Evolutionary conservation across 2,797 vertebrate species (phyloP), one percentile per base, ranked within the genome.

Genomic region (Sebastes taczanowskii): DNA sequence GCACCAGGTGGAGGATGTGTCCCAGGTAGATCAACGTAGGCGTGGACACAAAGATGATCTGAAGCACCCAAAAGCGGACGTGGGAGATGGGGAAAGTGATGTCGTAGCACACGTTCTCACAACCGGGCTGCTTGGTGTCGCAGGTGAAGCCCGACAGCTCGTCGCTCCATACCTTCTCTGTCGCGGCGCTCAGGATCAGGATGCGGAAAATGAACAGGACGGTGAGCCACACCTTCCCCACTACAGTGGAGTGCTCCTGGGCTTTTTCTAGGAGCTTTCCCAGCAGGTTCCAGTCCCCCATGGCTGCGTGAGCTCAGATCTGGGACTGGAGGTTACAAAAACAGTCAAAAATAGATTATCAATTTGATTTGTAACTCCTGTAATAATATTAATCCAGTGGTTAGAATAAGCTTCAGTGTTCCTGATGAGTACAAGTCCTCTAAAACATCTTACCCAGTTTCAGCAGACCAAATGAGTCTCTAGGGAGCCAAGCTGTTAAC

Each of bases 11-110:
- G 62, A 97, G 91, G 70, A 97, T 96, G 94, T 97, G 97, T 5
- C 97, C 97, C 91, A 97, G 94, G 92, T 97, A 97, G 83, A 98
- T 94, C 0, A 98, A 89, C 8, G 96, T 97, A 0, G 97, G 97
- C 0, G 97, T 97, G 73, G 97, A 98, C 87, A 97, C 96, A 0
- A 98, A 97, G 91, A 97, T 97, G 91, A 98, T 98, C 94, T 97
- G 97, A 87, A 98, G 95, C 65, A 97, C 97, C 97, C 97, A 98
- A 88, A 98, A 97, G 78, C 95, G 96, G 49, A 97, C 96, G 79
- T 97, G 97, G 53, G 97, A 97, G 91, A 97, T 97, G 82, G 97
- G 97, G 91, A 97, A 97, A 38, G 97, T 98, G 84, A 95, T 81
- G 92, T 97, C 97, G 0, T 98, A 98, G 93, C 97, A 98, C 76